These are phyloP conservation scores for Amazona vittata DNA, from an alignment of 2,113 vertebrate genomes.

Conservation along the genomic window DNA sequence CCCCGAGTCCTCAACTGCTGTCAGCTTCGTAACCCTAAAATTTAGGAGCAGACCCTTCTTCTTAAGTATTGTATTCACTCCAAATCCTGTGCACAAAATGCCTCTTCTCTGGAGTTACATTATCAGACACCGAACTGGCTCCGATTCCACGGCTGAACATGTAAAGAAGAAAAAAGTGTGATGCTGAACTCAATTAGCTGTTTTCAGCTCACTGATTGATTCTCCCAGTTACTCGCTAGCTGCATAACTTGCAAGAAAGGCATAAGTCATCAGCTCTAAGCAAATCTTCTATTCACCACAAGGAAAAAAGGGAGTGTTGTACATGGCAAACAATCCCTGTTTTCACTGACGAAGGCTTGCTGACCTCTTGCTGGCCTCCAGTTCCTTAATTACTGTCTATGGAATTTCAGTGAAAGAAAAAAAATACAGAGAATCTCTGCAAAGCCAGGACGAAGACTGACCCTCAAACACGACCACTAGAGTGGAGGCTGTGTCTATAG, in stretches of 20 bases:
- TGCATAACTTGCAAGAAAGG: slow-evolving; percentile 81
- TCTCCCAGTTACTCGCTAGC: slow-evolving; percentile 69
- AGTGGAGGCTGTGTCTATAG: slow-evolving; percentile 37
- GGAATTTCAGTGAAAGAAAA: slow-evolving; percentile 87
- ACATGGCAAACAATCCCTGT: slow-evolving; percentile 90
- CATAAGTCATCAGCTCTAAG: slow-evolving; percentile 84
- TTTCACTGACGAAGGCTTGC: slow-evolving; percentile 86
- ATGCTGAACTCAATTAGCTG: slow-evolving; percentile 80
- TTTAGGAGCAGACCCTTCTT: slow-evolving; percentile 59
- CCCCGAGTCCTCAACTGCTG: slow-evolving; percentile 42
- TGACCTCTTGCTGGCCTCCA: slow-evolving; percentile 91
- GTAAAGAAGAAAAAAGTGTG: slow-evolving; percentile 49
- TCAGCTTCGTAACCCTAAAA: slow-evolving; percentile 63
- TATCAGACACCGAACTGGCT: slow-evolving; percentile 70
- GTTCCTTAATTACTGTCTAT: slow-evolving; percentile 90
- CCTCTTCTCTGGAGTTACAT: slow-evolving; percentile 71
- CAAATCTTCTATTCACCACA: slow-evolving; percentile 84
- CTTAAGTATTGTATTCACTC: slow-evolving; percentile 31
- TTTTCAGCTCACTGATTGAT: slow-evolving; percentile 75
- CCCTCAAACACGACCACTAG: slow-evolving; percentile 49
- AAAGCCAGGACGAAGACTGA: slow-evolving; percentile 65
- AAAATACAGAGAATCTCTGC: slow-evolving; percentile 73
- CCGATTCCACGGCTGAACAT: slow-evolving; percentile 46
- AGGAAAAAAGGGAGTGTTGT: slow-evolving; percentile 94
- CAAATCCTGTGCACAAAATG: slow-evolving; percentile 48